A percentile compares a stretch with the other conserved stretches of the same genome.
phyloP scores from a whole-genome alignment of 1,140 invertebrate genomes.

The Atta cephalotes region DNA sequence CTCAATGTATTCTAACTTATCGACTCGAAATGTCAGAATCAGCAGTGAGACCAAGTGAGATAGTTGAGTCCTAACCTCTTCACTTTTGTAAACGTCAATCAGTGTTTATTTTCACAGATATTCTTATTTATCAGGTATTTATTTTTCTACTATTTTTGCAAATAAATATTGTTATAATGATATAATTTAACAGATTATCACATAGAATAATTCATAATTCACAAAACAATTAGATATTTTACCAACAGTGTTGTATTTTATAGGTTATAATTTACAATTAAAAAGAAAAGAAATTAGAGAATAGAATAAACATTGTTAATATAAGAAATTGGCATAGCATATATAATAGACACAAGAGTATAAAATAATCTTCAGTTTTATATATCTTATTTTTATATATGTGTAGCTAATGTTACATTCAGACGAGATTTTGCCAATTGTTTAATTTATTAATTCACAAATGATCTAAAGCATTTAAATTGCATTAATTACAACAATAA shows the following conservation, averaged over 20 bases:
- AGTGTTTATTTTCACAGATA: neutral
- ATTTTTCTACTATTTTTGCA: neutral
- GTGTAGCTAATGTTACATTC: neutral
- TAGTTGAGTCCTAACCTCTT: neutral
- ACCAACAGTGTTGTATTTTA: neutral
- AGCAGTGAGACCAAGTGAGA: too few species aligned
- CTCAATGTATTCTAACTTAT: neutral
- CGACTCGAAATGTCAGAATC: neutral
- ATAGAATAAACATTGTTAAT: constrained; percentile 14
- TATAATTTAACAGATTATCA: neutral
- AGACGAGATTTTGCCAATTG: neutral
- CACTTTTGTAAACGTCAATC: neutral
- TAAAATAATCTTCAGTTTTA: neutral
- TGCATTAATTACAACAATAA: constrained; percentile 7
- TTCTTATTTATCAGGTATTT: constrained; percentile 13
- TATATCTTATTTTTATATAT: constrained; percentile 4
- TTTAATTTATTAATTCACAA: constrained; percentile 6
- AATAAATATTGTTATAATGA: neutral
- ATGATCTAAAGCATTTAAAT: neutral
- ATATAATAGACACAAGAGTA: neutral
- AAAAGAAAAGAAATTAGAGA: neutral
- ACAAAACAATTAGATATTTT: neutral
- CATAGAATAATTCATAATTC: neutral
- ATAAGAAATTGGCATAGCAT: neutral
- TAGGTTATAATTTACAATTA: constrained; percentile 42